These are phyloP conservation scores for Empidonax traillii DNA, from an alignment of 2,113 vertebrate species.

Conservation along the genomic window DNA sequence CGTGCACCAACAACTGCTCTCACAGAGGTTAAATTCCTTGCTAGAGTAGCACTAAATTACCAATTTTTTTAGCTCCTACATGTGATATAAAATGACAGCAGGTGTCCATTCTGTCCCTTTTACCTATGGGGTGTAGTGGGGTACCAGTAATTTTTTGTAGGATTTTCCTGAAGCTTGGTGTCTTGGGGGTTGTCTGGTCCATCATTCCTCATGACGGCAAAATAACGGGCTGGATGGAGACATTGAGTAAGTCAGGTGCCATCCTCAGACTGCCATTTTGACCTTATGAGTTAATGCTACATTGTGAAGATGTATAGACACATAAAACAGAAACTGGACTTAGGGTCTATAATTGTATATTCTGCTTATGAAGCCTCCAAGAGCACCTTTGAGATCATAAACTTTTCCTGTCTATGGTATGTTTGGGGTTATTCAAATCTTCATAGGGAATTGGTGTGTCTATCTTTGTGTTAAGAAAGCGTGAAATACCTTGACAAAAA, in stretches of 20 bases:
- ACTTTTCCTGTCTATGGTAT: neutral
- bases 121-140: neutral
- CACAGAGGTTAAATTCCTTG: neutral
- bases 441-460: neutral
- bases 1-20: neutral
- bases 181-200: neutral
- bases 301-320: neutral
- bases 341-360: neutral
- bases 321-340: neutral
- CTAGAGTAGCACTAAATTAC: neutral
- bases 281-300: neutral
- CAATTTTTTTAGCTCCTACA: neutral
- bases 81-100: neutral
- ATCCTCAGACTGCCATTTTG: neutral
- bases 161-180: neutral
- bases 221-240: neutral
- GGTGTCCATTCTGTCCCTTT: neutral
- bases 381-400: neutral
- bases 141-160: neutral
- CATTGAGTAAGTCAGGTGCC: neutral
- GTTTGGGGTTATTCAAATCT: neutral
- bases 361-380: neutral
- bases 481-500: neutral
- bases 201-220: neutral
- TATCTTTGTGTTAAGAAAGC: neutral